Conservation (phyloP, 2,113 vertebrate genomes). For the Nycticebus coucang region DNA sequence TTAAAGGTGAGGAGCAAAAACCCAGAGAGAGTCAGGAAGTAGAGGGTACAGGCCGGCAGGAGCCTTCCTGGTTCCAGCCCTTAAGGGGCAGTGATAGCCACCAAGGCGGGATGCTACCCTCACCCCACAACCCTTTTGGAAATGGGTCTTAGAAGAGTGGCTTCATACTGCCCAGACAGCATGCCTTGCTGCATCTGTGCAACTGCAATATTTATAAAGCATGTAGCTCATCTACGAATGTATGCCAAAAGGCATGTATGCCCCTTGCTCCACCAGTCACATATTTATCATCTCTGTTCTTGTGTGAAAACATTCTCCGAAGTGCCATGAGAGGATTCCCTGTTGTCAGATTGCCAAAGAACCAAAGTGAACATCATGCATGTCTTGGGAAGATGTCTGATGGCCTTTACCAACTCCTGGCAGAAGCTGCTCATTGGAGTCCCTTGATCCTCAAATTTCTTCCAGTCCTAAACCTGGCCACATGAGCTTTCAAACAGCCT, state of each 20-base stretch:
- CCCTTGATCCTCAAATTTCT: neutral
- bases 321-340: neutral
- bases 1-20: neutral
- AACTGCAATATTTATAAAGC: slow-evolving; percentile 23
- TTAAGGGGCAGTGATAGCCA: neutral
- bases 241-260: neutral
- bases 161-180: neutral
- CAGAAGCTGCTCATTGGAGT: neutral
- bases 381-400: neutral
- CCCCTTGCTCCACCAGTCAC: neutral
- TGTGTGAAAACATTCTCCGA: slow-evolving; percentile 34
- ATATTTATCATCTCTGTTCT: slow-evolving; percentile 36
- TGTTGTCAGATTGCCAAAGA: neutral
- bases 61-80: neutral
- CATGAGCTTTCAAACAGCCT: neutral
- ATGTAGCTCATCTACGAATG: neutral
- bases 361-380: neutral
- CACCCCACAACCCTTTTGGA: neutral
- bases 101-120: neutral
- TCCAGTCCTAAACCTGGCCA: neutral
- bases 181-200: neutral
- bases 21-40: neutral
- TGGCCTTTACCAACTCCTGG: neutral
- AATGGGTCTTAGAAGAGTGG: neutral
- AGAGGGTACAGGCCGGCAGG: neutral